Evolutionary conservation across 2,797 vertebrate species (phyloP), one percentile per base, ranked within the genome.

Genomic region (Chrysolophus pictus): DNA sequence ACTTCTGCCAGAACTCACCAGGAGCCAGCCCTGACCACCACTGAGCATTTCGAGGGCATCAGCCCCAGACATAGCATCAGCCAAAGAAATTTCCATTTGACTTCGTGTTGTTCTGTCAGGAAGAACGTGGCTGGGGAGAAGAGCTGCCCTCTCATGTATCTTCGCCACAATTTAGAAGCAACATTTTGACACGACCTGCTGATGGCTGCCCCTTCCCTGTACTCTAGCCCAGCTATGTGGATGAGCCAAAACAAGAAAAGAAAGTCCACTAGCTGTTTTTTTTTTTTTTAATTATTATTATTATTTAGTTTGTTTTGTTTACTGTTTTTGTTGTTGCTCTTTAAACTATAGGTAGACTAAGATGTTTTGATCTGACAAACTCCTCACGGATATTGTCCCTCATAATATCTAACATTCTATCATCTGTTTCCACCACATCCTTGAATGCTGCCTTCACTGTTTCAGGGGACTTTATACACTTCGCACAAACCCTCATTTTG

Each of bases 31-130:
- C 47, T 71, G 56, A n/a, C 0, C 4, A 49, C 17, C 47, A 3
- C 47, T 55, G 17, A 75, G 35, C 39, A 51, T 18, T 18, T 19
- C 7, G 17, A 39, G 23, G 7, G 17, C 55, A 56, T 12, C 23
- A n/a, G 37, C 39, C 82, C 11, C 23, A 46, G 79, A 80, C 76
- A 85, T 85, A 10, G 29, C 31, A 56, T 21, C 21, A n/a, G 42
- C 42, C 82, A 12, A 26, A 51, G 83, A 85, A 70, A 83, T 87
- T 87, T 87, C 60, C 56, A 73, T 64, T 79, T 67, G 46, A 5
- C 24, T 11, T 24, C 2, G 3, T 39, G 41, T 63, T 9, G 9
- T 42, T 83, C 73, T 53, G 51, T 33, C 42, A 2, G 42, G 42
- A 55, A 39, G 33, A 44, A 87, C 58, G 37, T 8, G 31, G 24